These are phyloP conservation scores for Copidosoma floridanum DNA, from an alignment of 1,140 invertebrate species.

Conservation along the genomic window DNA sequence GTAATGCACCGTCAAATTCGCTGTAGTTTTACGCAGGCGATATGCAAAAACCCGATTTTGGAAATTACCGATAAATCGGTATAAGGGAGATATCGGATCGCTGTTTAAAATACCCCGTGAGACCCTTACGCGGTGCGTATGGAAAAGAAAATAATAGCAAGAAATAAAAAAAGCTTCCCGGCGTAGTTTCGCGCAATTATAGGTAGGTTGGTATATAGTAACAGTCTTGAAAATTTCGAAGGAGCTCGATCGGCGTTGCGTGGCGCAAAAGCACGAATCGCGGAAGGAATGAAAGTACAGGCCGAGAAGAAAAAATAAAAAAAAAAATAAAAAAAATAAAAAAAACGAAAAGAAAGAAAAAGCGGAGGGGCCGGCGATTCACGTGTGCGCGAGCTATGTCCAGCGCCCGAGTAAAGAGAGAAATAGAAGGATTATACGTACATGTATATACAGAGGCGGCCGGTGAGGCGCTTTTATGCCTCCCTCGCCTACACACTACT, in stretches of 20 bases:
- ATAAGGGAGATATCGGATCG: no score
- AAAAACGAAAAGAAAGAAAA: conserved; percentile 18
- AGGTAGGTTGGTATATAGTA: no score
- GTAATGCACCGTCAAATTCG: no score
- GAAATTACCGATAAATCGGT: no score
- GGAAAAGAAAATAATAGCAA: conserved; percentile 18
- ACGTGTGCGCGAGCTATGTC: conserved; percentile 29
- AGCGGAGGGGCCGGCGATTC: not conserved
- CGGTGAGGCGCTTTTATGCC: conserved; percentile 12
- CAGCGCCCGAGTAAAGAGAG: no score
- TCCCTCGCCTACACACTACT: no score
- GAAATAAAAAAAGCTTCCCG: conserved; percentile 2
- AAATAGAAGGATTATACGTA: conserved; percentile 33
- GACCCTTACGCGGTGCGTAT: not conserved
- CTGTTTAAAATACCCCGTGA: no score
- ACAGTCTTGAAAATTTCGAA: no score
- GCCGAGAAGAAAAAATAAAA: not conserved
- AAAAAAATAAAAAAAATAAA: conserved; percentile 6
- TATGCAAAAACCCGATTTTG: no score
- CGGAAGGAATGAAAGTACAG: conserved; percentile 16
- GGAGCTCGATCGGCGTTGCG: conserved; percentile 21
- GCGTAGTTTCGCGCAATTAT: conserved; percentile 8
- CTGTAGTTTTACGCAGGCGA: no score
- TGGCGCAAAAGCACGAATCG: conserved; percentile 5
- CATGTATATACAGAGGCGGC: not conserved